Evolutionary conservation across 2,888 invertebrate species (phyloP).

Genomic region (Agrochola circellaris): DNA sequence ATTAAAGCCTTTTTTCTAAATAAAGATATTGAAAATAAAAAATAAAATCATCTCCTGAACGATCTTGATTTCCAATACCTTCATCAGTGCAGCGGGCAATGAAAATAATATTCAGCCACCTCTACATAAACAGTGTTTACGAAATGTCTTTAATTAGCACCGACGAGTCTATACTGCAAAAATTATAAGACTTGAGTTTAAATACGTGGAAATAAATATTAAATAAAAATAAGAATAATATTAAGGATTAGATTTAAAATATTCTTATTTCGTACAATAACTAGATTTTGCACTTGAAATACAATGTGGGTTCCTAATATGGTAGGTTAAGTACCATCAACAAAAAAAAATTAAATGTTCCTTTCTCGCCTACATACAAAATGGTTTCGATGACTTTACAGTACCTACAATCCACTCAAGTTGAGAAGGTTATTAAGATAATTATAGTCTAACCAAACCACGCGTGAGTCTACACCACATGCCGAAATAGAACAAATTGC

Average conservation of each 20-base stretch:
- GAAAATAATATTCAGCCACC: neutral
- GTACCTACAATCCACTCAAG: neutral
- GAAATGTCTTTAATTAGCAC: neutral
- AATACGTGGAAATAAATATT: neutral
- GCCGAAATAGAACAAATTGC: neutral
- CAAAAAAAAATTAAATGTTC: neutral
- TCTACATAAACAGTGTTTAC: neutral
- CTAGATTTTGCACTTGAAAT: neutral
- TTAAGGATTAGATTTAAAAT: no score
- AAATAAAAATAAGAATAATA: neutral
- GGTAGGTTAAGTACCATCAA: neutral
- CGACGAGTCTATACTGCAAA: neutral
- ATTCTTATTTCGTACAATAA: neutral
- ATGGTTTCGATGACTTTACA: no score
- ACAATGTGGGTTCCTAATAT: neutral
- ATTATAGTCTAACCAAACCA: neutral
- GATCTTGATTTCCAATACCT: neutral
- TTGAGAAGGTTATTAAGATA: neutral
- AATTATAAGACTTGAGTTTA: no score
- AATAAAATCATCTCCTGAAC: neutral
- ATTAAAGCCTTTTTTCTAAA: no score
- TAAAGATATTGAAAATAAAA: no score
- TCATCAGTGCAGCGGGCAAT: neutral
- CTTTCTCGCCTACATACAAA: neutral
- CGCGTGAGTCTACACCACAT: neutral